Base-by-base conservation (phyloP, 37 sponge, comb jelly and placozoan genomes). In the Haliclona indistincta region DNA sequence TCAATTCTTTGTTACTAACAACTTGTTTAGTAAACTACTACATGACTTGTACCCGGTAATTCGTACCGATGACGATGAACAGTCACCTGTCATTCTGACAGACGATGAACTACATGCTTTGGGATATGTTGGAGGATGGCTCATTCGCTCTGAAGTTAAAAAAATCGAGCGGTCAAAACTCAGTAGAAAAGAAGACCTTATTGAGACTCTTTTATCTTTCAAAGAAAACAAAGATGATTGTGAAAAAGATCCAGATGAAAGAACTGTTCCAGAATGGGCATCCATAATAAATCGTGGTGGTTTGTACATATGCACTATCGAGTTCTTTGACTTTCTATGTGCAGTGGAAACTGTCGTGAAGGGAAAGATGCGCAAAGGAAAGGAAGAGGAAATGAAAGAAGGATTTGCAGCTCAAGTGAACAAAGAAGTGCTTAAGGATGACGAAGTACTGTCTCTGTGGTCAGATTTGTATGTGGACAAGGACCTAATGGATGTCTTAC, bases 211-310 rank as follows among this genome's bases (percentile, higher is more conserved):
- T 7, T 11, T 20, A 8, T 23, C 26, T 23, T 60, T 60, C 15
- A 8, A 26, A 60, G 62, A 60, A 22, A 26, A 22, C 17, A 22
- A 26, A 29, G 62, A 60, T 22, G 8, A 23, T 7, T 11, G 17
- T 60, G 62, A 60, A 60, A 22, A 60, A 22, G 62, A 60, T 60
- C 8, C 49, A 13, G 62, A 26, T 22, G 62, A 60, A 60, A 11
- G 25, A 29, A 22, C 8, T 60, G 62, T 20, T 8, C 17, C 62
- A 23, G 8, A 60, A 8, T 60, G 62, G 62, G 26, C 15, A 10
- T 20, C 26, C 19, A 10, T 60, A 22, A 26, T 60, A 29, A 26
- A 60, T 26, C 7, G 62, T 10, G 62, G 62, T 10, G 62, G 32
- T 7, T 22, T 60, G 7, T 23, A 20, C 62, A 60, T 23, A 47